A percentile compares a stretch with the other conserved stretches of the same genome.
Evolutionary conservation across 2,797 vertebrate genomes (phyloP).

Genomic region (Phoeniculus purpureus): DNA sequence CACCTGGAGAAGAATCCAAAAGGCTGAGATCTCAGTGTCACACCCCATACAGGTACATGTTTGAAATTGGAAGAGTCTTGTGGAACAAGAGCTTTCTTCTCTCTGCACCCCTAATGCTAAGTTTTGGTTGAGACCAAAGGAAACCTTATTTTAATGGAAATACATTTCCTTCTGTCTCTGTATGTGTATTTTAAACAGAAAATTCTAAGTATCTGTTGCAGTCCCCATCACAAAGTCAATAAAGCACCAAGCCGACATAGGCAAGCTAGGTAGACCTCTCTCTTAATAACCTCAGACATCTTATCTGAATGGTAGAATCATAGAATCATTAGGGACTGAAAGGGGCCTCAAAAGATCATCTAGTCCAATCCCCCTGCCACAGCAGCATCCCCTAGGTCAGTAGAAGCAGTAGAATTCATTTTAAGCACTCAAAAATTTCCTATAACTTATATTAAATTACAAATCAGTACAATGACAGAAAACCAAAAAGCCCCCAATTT

Average conservation of each 20-base stretch:
- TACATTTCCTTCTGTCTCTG: neutral
- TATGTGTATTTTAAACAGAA: neutral
- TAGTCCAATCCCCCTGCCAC: no score
- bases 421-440: slow-evolving; percentile 9
- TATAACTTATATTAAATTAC: slow-evolving; percentile 22
- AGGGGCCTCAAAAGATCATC: no score
- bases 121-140: neutral
- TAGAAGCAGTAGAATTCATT: neutral
- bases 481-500: neutral
- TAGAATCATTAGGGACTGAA: no score
- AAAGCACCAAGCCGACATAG: no score
- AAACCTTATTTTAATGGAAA: neutral
- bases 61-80: neutral
- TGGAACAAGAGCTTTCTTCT: neutral
- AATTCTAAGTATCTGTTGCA: no score
- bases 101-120: neutral
- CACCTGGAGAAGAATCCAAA: neutral
- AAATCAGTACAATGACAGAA: slow-evolving; percentile 22
- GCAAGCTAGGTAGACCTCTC: no score
- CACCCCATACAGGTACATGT: neutral
- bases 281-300: no score
- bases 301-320: no score
- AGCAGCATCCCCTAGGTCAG: no score
- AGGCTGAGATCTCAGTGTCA: neutral
- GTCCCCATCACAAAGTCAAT: no score